Evolutionary conservation across 2,797 vertebrate genomes (phyloP).

Genomic region (Alca torda): DNA sequence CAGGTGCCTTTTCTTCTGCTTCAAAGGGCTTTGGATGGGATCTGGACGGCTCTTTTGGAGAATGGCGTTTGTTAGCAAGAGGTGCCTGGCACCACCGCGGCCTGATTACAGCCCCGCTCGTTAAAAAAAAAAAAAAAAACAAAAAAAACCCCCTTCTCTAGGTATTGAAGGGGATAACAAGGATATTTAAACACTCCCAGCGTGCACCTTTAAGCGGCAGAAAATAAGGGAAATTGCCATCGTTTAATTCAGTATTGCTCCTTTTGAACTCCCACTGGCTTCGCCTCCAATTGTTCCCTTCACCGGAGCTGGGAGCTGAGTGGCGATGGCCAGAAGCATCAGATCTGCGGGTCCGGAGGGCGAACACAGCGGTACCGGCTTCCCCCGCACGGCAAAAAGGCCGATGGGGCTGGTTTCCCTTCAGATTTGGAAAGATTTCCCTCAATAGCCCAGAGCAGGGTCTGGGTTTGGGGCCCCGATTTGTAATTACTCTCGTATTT

Average conservation of each 20-base stretch:
- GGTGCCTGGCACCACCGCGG: slow-evolving; percentile 11
- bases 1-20: slow-evolving; percentile 35
- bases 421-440: background rate
- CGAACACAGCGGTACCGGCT: background rate
- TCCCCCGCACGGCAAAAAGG: background rate
- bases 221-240: slow-evolving; percentile 37
- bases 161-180: slow-evolving; percentile 43
- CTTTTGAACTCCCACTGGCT: slow-evolving; percentile 54
- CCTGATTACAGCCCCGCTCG: slow-evolving; percentile 39
- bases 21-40: background rate
- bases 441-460: background rate
- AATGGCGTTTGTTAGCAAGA: background rate
- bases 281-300: slow-evolving; percentile 17
- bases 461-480: background rate
- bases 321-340: background rate
- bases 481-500: background rate
- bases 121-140: slow-evolving; percentile 8
- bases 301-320: background rate
- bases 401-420: background rate
- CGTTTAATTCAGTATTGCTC: slow-evolving; percentile 33
- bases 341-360: background rate
- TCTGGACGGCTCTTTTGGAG: slow-evolving; percentile 16
- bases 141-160: too few relatives aligned
- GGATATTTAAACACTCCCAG: slow-evolving; percentile 61
- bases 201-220: slow-evolving; percentile 31